Percentiles rank a stretch among this genome's conserved stretches.
These are phyloP conservation scores for Sminthurides aquaticus DNA, from an alignment of 2,888 invertebrate genomes.

Conservation along the genomic window DNA sequence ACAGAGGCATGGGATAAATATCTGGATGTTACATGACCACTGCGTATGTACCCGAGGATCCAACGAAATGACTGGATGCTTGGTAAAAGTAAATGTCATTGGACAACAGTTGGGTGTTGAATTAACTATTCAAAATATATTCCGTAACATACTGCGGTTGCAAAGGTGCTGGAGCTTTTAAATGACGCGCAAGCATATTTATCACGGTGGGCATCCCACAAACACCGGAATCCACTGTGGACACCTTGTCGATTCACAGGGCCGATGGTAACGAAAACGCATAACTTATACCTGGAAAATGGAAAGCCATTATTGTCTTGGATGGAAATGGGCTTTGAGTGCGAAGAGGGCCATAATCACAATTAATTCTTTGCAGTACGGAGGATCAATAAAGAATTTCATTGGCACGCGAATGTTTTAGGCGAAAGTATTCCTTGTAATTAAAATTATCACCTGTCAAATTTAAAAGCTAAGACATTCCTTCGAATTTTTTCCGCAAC, in stretches of 20 bases:
- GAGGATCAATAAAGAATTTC: too few relatives aligned
- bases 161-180: constrained; percentile 59
- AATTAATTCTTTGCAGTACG: too few relatives aligned
- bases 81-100: too few relatives aligned
- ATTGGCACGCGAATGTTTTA: not conserved
- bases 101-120: too few relatives aligned
- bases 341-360: too few relatives aligned
- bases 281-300: constrained; percentile 58
- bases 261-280: constrained; percentile 59
- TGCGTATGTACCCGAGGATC: too few relatives aligned
- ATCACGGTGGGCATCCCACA: constrained; percentile 63
- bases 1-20: too few relatives aligned
- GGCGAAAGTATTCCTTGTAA: too few relatives aligned
- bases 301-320: constrained; percentile 12
- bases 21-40: too few relatives aligned
- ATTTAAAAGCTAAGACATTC: constrained; percentile 59
- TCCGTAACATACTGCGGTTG: constrained; percentile 59
- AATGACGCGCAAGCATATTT: constrained; percentile 55
- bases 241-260: constrained; percentile 62
- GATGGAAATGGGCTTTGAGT: not conserved
- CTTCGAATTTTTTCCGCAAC: constrained; percentile 57
- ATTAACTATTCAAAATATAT: constrained; percentile 63
- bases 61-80: too few relatives aligned
- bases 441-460: constrained; percentile 64
- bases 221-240: constrained; percentile 56